Evolutionary conservation across 2,113 vertebrate genomes (phyloP).

Genomic region (Scolopax mira): DNA sequence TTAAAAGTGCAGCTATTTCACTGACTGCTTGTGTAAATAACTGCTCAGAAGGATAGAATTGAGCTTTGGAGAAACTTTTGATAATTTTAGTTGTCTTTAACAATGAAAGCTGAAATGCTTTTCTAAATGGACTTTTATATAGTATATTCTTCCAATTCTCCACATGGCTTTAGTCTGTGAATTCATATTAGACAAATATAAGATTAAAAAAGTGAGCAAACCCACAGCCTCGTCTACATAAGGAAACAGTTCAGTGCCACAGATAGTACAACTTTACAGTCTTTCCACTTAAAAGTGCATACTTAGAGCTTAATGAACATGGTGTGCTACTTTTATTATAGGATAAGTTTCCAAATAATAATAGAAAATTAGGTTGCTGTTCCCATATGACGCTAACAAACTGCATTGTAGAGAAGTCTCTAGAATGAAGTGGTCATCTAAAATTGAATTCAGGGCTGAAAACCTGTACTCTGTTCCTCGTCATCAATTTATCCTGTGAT

Average conservation of each 20-base stretch:
- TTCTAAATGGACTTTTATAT: neutral
- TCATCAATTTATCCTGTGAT: neutral
- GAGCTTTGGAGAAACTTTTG: neutral
- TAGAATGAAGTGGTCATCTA: neutral
- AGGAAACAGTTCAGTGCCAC: neutral
- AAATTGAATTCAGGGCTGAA: neutral
- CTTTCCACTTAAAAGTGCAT: neutral
- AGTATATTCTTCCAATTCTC: neutral
- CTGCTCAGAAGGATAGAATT: neutral
- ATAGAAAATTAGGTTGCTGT: neutral
- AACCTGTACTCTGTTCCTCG: neutral
- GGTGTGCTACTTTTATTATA: neutral
- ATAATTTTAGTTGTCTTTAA: neutral
- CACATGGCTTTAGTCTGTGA: neutral
- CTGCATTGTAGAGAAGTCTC: neutral
- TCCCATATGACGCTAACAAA: neutral
- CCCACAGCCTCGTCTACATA: neutral
- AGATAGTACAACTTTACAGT: neutral
- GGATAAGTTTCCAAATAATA: neutral
- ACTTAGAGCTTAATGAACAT: neutral
- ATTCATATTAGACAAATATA: neutral
- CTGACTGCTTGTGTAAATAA: neutral
- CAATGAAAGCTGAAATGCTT: neutral
- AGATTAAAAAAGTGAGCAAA: neutral
- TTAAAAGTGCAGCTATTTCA: neutral